A percentile compares a stretch with the other conserved stretches of the same genome.
Evolutionary conservation across 2,888 invertebrate genomes (phyloP).

Genomic region (Folsomia candida): DNA sequence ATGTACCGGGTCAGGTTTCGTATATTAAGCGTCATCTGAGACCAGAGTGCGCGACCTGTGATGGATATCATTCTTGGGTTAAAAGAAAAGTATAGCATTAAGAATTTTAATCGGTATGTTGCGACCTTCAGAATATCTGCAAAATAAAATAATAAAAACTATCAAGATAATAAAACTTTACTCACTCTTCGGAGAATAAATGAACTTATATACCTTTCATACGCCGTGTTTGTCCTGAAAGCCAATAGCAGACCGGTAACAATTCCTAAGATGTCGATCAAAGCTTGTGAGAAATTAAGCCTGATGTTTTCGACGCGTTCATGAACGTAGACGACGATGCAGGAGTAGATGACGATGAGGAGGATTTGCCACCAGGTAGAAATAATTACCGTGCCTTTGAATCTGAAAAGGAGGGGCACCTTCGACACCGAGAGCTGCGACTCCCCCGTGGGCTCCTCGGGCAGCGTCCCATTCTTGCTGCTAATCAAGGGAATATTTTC

Average conservation of each 20-base stretch:
- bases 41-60: slow-evolving; percentile 28
- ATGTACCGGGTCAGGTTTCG: slow-evolving; percentile 36
- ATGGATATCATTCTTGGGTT: not conserved
- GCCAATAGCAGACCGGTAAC: slow-evolving; percentile 43
- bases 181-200: not conserved
- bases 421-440: not conserved
- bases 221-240: slow-evolving; percentile 40
- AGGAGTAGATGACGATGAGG: slow-evolving; percentile 21
- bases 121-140: slow-evolving; percentile 14
- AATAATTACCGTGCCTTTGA: slow-evolving; percentile 31
- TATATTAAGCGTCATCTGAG: slow-evolving; percentile 31
- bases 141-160: not conserved
- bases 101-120: not conserved
- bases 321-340: slow-evolving; percentile 14
- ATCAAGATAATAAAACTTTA: not conserved
- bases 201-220: slow-evolving; percentile 41
- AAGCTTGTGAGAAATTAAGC: slow-evolving; percentile 32
- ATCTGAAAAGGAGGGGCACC: slow-evolving; percentile 23
- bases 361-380: slow-evolving; percentile 32
- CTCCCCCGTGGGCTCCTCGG: slow-evolving; percentile 8
- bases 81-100: no score
- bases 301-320: slow-evolving; percentile 19
- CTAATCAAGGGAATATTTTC: not conserved
- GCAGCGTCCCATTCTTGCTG: not conserved
- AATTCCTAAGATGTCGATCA: slow-evolving; percentile 45